Percentiles rank a stretch among this genome's conserved stretches.
Conservation (phyloP, 1,140 invertebrate genomes). For the Teleopsis dalmanni region DNA sequence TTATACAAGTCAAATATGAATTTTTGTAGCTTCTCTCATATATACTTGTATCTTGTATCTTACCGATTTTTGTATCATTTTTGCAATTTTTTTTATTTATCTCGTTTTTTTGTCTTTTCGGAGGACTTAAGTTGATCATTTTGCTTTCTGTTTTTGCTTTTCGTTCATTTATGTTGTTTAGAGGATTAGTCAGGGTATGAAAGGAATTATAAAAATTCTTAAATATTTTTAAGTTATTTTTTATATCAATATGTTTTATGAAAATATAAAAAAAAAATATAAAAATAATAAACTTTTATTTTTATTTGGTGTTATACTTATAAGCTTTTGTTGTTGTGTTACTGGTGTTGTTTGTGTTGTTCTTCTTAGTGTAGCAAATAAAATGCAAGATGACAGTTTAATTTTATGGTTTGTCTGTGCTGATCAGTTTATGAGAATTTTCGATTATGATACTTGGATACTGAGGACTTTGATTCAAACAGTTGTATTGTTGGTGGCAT, state of each 20-base stretch:
- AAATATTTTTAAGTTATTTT: constrained; percentile 29
- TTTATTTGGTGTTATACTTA: neutral
- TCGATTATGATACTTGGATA: constrained; percentile 16
- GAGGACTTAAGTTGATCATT: constrained; percentile 1
- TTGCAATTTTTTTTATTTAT: neutral
- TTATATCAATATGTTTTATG: neutral
- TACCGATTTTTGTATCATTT: neutral
- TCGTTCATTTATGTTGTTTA: constrained; percentile 24
- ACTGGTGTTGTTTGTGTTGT: constrained; percentile 2
- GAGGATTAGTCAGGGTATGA: constrained; percentile 41
- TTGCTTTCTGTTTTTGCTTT: constrained; percentile 8
- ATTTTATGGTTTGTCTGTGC: constrained; percentile 45
- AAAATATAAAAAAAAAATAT: no score
- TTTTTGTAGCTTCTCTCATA: neutral
- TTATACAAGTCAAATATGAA: constrained; percentile 30
- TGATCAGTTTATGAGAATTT: constrained; percentile 34
- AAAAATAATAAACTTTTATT: neutral
- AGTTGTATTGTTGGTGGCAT: no score
- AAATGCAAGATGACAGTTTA: constrained; percentile 46
- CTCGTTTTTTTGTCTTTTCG: neutral
- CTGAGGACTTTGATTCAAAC: no score
- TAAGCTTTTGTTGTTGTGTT: neutral
- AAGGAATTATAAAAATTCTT: constrained; percentile 22
- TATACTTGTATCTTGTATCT: no score
- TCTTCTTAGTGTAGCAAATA: constrained; percentile 22